Base-by-base conservation (phyloP, 2,113 vertebrate species). In the Rallus limicola region DNA sequence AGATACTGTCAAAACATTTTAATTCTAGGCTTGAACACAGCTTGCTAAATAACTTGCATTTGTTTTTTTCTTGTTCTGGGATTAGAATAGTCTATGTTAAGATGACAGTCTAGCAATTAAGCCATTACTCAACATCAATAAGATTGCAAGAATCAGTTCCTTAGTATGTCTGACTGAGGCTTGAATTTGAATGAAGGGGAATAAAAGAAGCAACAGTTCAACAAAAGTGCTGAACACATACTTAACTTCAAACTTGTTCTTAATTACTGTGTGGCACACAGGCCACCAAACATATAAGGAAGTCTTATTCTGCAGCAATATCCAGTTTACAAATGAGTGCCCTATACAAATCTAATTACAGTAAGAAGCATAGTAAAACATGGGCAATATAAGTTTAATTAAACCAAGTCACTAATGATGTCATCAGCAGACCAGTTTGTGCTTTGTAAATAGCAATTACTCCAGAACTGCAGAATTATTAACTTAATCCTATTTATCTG, bases 1-100 rank as follows among this genome's bases (percentile, higher is more conserved):
- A 50, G 40, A 93, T 86, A 91, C 55, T 93, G 78, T 76, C 78
- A 77, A 96, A 98, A 91, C 55, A 92, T 71, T 83, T n/a, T 80
- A 95, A 95, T 96, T 93, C 80, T 86, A 79, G 28, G 44, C 67
- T 71, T 65, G 34, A 93, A 72, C 76, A 79, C 5, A 53, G n/a
- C 28, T 38, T 71, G 62, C 83, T 91, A 83, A 81, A 93, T 92
- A 88, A 59, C 72, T 50, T 53, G 18, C 13, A 67, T 65, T 92
- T 91, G 40, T 21, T 74, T 94, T 72, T 62, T 50, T 69, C 77
- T 82, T 85, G 55, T 95, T 91, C 72, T 34, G 72, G 82, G 65
- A 76, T 90, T 60, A 56, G 25, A 92, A 81, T 38, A 78, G 46
- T 34, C 42, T 74, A 6, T 70, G 68, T 70, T 52, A 94, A 95